Base-by-base conservation (phyloP, 2,113 vertebrate species). In the Entelurus aequoreus region DNA sequence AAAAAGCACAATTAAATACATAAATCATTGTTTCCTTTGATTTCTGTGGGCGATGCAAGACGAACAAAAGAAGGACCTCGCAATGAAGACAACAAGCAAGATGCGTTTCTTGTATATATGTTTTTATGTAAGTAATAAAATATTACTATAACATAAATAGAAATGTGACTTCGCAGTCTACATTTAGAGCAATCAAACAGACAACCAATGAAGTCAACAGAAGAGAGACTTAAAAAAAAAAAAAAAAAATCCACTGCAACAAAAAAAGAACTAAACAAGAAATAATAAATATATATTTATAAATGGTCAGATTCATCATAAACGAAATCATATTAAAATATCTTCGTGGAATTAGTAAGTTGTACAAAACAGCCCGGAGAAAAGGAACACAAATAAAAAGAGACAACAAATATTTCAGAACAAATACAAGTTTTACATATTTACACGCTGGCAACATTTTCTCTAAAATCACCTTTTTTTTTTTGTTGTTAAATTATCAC, bases 101-200 rank as follows among this genome's bases (percentile, higher is more conserved):
- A 9, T 57, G 3, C 10, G 42, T 82, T 92, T 92, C 92, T 92
- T 94, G 93, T 93, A 93, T 96, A 95, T 94, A 95, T 93, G 94
- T 92, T 98, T 57, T 98, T 98, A 98, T 98, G 95, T 93, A 93
- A 97, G 94, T 97, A 98, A 96, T 98, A 97, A 97, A 97, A 98
- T 98, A 98, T 96, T 94, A 97, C 95, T 97, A 95, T 94, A 96
- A 98, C 96, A 98, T 96, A 98, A 98, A 97, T 96, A 97, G 93
- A 94, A 95, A 95, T 93, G 93, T 89, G 94, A 95, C 94, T 94
- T 96, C 92, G 91, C 93, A 94, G 93, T 95, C 93, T 93, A 96
- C 94, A 94, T 92, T 93, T 90, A 92, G 14, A 57, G 92, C 92
- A 93, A 93, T 90, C 91, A 92, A 93, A 28, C 92, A 92, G 93